Base-by-base conservation (phyloP, 2,797 vertebrate species). In the Sternotherus odoratus region DNA sequence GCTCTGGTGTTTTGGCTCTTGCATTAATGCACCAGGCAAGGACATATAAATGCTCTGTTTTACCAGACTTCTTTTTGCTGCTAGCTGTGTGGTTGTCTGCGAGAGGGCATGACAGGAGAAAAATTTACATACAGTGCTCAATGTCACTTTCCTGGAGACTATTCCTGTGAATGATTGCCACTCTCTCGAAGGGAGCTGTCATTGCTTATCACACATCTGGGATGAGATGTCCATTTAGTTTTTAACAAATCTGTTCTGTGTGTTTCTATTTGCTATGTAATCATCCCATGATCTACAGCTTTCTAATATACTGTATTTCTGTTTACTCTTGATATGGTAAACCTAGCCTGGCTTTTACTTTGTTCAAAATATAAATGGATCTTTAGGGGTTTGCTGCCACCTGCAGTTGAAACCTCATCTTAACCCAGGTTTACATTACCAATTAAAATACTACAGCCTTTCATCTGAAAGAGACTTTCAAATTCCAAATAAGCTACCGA, bases 361-460 rank as follows among this genome's bases (percentile, higher is more conserved):
- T 8, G 36, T 78, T 8, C n/a, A 46, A 75, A 80, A 26, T 39
- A 69, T 36, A 69, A 36, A 39, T 69, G 39, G 79, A 95, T 97
- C 85, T 85, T 85, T 96, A n/a, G 51, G 94, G 6, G 2, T 97
- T 96, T 97, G 97, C 97, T 97, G 97, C 97, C 97, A 95, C 88
- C 97, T 97, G 88, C 95, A 92, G 97, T 89, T 96, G 46, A 88
- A 96, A 93, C 43, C 13, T 72, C 63, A 66, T 83, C 94, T 87
- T 89, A 88, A 83, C 81, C 4, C 5, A 36, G 5, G 63, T 83
- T 91, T 77, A 50, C 24, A 16, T 4, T 13, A 33, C 39, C 24
- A 36, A 85, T 10, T 36, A 30, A 80, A 80, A 26, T 12, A 15
- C 30, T 53, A 21, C 17, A 83, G 83, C 16, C 23, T 3, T 5